phyloP scores from a whole-genome alignment of 2,797 vertebrate species.

The Pipistrellus nathusii region DNA sequence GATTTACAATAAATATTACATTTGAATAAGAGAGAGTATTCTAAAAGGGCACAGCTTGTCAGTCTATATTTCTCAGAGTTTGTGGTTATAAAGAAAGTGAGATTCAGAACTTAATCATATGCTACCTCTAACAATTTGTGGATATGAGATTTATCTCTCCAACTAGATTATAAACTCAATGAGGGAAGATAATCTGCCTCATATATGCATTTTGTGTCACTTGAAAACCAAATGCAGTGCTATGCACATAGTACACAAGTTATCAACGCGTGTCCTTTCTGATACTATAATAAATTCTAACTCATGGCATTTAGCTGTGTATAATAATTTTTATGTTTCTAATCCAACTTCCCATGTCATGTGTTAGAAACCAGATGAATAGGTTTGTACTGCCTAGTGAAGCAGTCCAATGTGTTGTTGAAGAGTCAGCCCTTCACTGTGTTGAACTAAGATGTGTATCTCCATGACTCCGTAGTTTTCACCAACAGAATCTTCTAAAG shows the following conservation, averaged over 20 bases:
- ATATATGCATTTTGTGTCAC: not conserved
- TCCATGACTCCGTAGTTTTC: not conserved
- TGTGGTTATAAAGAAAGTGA: slow-evolving; percentile 38
- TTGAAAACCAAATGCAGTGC: not conserved
- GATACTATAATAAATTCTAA: not conserved
- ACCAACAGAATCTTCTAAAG: slow-evolving; percentile 11
- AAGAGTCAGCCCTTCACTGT: not conserved
- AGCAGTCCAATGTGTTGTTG: not conserved
- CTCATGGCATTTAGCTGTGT: not conserved
- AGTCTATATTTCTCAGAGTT: slow-evolving; percentile 56
- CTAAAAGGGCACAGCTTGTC: not conserved
- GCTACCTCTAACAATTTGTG: not conserved
- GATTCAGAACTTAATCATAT: slow-evolving; percentile 44
- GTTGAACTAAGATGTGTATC: not conserved
- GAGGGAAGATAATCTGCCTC: slow-evolving; percentile 7
- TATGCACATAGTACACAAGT: not conserved
- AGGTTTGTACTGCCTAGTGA: not conserved
- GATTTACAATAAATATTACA: slow-evolving; percentile 21
- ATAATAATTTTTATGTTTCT: slow-evolving; percentile 16
- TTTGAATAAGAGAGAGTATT: slow-evolving; percentile 15
- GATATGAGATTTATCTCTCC: slow-evolving; percentile 35
- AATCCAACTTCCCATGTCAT: not conserved
- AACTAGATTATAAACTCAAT: slow-evolving; percentile 14
- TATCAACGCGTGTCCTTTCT: not conserved
- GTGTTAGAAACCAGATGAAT: not conserved